Percentiles rank a stretch among this genome's conserved stretches.
Conservation (phyloP, 1,140 invertebrate genomes). For the Zophobas atratus region DNA sequence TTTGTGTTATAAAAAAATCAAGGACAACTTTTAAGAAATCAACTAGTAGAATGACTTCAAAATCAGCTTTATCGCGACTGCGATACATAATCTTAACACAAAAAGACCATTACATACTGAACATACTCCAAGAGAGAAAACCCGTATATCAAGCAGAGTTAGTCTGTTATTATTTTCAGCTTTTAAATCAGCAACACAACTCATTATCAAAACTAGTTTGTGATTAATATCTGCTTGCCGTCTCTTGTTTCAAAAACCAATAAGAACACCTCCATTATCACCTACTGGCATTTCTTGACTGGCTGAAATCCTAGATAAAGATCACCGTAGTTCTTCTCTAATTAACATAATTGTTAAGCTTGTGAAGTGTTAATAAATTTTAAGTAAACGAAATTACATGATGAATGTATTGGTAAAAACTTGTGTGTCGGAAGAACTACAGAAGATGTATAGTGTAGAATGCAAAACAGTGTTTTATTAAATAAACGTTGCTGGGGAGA, state of each 20-base stretch:
- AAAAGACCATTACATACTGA: no score
- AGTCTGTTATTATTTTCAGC: conserved; percentile 31
- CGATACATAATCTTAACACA: no score
- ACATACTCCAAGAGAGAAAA: not conserved
- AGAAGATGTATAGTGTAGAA: no score
- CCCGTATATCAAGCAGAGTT: conserved; percentile 9
- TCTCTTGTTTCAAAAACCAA: conserved; percentile 13
- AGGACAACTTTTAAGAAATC: no score
- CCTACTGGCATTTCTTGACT: not conserved
- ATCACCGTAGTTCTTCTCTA: conserved; percentile 4
- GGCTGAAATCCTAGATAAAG: conserved; percentile 2
- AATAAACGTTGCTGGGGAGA: not conserved
- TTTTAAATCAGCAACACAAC: conserved; percentile 28
- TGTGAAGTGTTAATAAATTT: conserved; percentile 27
- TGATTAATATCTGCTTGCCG: not conserved
- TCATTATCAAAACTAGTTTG: conserved; percentile 27
- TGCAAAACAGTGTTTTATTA: no score
- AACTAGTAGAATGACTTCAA: no score
- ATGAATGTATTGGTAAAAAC: not conserved
- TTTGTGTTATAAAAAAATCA: no score
- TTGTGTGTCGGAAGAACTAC: no score
- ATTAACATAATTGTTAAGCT: conserved; percentile 33
- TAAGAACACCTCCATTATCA: conserved; percentile 14
- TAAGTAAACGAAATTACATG: conserved; percentile 12
- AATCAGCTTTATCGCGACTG: no score